Base-by-base conservation (phyloP, 2,797 vertebrate genomes). In the Mastacembelus armatus region DNA sequence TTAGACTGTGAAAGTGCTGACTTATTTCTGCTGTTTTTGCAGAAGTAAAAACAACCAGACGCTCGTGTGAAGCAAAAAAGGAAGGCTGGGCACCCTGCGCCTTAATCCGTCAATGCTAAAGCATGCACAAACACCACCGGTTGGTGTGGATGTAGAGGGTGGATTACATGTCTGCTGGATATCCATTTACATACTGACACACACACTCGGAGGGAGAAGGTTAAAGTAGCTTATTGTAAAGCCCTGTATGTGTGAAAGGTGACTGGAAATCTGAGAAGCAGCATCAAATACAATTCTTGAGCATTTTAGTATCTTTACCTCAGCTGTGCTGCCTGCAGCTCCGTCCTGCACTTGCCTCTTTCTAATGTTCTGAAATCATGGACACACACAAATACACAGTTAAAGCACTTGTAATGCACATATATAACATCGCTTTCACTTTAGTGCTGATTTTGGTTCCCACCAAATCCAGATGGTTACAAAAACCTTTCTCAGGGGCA, bases 351-450 rank as follows among this genome's bases (percentile, higher is more conserved):
- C 15, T 3, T 29, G 68, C 48, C 12, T 90, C 69, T 77, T 78
- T 14, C 38, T 8, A 15, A 36, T 40, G 86, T 74, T 90, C 92
- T 93, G 72, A 73, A 92, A 81, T 29, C 22, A 65, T 2, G 1
- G 8, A 84, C 26, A 67, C 7, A 55, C 39, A 70, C 39, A 57
- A 14, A 22, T 21, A n/a, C n/a, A n/a, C n/a, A n/a, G n/a, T n/a
- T n/a, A n/a, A n/a, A n/a, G n/a, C n/a, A n/a, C n/a, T n/a, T n/a
- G n/a, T n/a, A n/a, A n/a, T n/a, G n/a, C n/a, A n/a, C n/a, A n/a
- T n/a, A n/a, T n/a, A n/a, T n/a, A n/a, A n/a, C n/a, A n/a, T n/a
- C n/a, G n/a, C n/a, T n/a, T n/a, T n/a, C n/a, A n/a, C n/a, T n/a
- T n/a, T n/a, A n/a, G n/a, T n/a, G n/a, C n/a, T n/a, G n/a, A n/a